A percentile compares a stretch with the other conserved stretches of the same genome.
These are phyloP conservation scores for Pantherophis guttatus DNA, from an alignment of 2,113 vertebrate genomes.

Conservation along the genomic window DNA sequence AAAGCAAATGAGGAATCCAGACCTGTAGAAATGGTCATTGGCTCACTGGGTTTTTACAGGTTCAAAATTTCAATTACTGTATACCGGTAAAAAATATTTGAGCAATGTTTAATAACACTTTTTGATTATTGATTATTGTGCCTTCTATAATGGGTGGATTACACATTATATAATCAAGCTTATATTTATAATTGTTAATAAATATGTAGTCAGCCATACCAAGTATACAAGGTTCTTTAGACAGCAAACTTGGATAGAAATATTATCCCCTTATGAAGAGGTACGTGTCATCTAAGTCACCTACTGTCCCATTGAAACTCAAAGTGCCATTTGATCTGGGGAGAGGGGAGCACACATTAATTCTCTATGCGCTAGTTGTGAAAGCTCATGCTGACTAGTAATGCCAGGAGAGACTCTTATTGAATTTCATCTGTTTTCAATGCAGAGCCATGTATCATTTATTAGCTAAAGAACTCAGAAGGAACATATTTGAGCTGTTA, in stretches of 20 bases:
- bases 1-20: neutral
- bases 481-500: conserved; percentile 31
- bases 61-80: neutral
- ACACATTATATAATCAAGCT: neutral
- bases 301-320: conserved; percentile 29
- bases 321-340: conserved; percentile 46
- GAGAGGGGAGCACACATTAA: neutral
- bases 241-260: neutral
- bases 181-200: neutral
- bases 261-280: neutral
- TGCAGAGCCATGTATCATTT: conserved; percentile 56
- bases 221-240: neutral
- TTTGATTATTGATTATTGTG: neutral
- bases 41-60: neutral
- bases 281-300: neutral
- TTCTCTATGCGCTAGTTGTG: neutral
- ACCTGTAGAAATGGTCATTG: neutral
- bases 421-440: neutral
- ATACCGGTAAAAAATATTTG: neutral
- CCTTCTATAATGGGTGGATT: neutral
- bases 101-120: neutral
- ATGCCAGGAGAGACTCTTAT: conserved; percentile 26
- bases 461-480: conserved; percentile 23
- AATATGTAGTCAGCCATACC: neutral
- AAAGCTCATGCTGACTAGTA: neutral